phyloP scores from a whole-genome alignment of 2,888 invertebrate genomes.

The Amiota mariae region DNA sequence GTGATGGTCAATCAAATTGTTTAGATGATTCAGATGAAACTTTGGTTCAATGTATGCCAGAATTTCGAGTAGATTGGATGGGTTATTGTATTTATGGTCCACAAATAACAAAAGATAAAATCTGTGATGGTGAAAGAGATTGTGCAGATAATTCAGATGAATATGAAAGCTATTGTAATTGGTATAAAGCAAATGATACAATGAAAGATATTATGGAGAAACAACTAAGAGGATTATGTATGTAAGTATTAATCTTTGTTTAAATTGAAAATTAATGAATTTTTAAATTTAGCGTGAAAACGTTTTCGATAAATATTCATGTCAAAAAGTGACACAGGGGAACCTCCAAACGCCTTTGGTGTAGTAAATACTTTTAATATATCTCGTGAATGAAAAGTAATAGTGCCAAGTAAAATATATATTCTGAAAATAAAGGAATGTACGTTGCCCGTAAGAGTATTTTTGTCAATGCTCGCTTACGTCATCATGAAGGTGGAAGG shows the following conservation, averaged over 20 bases:
- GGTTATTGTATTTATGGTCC: neutral
- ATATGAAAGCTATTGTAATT: neutral
- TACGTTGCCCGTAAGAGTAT: too few species aligned
- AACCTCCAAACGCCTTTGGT: too few species aligned
- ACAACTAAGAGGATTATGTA: neutral
- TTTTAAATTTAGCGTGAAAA: too few species aligned
- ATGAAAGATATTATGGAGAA: neutral
- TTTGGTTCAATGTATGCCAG: neutral
- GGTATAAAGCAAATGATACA: neutral
- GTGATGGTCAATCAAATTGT: neutral
- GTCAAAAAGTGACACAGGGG: too few species aligned
- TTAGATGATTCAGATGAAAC: neutral
- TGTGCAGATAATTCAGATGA: slow-evolving; percentile 15
- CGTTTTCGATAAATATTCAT: too few species aligned
- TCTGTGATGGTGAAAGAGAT: neutral
- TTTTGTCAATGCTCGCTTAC: too few species aligned
- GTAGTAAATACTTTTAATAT: too few species aligned
- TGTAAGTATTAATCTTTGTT: neutral
- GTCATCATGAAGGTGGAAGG: too few species aligned
- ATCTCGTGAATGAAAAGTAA: too few species aligned
- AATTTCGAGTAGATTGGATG: neutral
- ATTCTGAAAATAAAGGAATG: too few species aligned
- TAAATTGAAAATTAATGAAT: neutral
- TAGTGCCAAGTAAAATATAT: too few species aligned
- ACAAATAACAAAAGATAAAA: neutral